Conservation (phyloP, 2,888 invertebrate species). For the Frankliniella fusca region DNA sequence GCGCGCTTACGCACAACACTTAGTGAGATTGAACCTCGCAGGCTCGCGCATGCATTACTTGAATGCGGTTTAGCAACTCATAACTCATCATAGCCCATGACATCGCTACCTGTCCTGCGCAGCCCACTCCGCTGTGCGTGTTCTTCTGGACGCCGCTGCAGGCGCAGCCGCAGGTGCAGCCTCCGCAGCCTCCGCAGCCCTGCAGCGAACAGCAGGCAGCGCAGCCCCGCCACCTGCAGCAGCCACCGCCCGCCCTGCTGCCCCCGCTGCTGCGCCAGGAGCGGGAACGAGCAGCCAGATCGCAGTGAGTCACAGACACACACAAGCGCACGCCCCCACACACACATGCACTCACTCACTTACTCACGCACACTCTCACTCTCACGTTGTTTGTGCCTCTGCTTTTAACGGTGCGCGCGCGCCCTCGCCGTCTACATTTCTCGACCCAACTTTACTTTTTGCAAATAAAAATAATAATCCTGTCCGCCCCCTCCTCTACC, state of each 20-base stretch:
- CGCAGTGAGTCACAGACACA: too few relatives aligned
- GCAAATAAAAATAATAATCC: too few relatives aligned
- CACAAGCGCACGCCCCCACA: not conserved
- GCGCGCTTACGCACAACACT: not conserved
- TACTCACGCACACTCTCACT: not conserved
- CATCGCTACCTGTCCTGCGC: not conserved
- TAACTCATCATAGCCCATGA: too few relatives aligned
- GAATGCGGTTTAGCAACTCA: not conserved
- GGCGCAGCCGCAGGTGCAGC: not conserved
- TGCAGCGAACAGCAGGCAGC: not conserved
- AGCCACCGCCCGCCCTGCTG: too few relatives aligned
- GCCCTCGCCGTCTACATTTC: too few relatives aligned
- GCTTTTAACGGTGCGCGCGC: too few relatives aligned
- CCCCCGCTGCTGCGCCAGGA: too few relatives aligned
- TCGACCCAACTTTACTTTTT: too few relatives aligned
- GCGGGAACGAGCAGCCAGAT: too few relatives aligned
- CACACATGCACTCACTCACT: not conserved
- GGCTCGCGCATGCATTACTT: too few relatives aligned
- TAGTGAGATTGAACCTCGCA: not conserved
- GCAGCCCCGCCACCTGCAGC: not conserved
- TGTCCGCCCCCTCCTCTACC: too few relatives aligned
- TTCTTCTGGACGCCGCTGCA: slow-evolving; percentile 15
- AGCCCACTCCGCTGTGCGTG: slow-evolving; percentile 4
- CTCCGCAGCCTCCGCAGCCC: not conserved
- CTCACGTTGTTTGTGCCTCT: not conserved